A percentile compares a stretch with the other conserved stretches of the same genome.
phyloP scores from a whole-genome alignment of 30 jellyfish, hydroid and myxozoan species.

The Hydra vulgaris region DNA sequence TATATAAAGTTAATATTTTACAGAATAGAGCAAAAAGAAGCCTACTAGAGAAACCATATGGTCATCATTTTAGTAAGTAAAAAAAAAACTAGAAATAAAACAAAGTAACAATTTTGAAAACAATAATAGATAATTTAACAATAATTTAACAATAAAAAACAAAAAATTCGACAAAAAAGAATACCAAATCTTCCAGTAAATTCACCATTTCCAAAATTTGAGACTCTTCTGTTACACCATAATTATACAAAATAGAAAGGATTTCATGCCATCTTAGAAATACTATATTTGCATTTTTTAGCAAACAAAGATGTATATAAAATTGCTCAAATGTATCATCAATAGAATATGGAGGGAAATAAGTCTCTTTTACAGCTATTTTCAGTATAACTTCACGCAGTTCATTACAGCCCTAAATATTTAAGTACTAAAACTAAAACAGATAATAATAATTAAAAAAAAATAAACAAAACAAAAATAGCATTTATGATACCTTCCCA shows the following conservation, averaged over 20 bases:
- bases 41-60: too few species aligned
- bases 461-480: too few species aligned
- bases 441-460: too few species aligned
- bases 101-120: background rate
- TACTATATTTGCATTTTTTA: constrained; percentile 46
- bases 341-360: constrained; percentile 39
- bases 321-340: constrained; percentile 46
- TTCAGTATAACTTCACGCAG: constrained; percentile 59
- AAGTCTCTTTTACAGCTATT: constrained; percentile 33
- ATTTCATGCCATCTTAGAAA: constrained; percentile 48
- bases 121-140: too few species aligned
- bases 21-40: too few species aligned
- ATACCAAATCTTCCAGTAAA: constrained; percentile 61
- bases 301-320: constrained; percentile 42
- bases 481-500: background rate
- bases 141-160: background rate
- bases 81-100: background rate
- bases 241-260: constrained; percentile 31
- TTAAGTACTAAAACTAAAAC: too few species aligned
- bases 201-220: constrained; percentile 36
- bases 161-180: too few species aligned
- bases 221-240: constrained; percentile 54
- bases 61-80: background rate
- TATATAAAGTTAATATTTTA: too few species aligned
- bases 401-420: constrained; percentile 59